A percentile compares a stretch with the other conserved stretches of the same genome.
Conservation (phyloP, 2,797 vertebrate species). For the Phoeniculus purpureus region DNA sequence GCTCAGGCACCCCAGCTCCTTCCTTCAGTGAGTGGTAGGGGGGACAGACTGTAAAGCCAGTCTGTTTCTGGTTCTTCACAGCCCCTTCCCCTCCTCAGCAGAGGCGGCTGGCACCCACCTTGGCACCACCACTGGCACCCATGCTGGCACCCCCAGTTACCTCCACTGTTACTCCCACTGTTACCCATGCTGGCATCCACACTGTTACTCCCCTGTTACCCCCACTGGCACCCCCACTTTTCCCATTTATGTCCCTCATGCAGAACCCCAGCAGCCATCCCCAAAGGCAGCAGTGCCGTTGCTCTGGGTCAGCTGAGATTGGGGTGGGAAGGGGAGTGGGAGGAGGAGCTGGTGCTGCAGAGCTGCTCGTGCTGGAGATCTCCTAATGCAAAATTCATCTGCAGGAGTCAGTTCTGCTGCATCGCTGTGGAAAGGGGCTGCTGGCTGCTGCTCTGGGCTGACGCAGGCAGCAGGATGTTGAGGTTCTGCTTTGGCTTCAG, state of each 20-base stretch:
- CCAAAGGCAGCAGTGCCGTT: accelerated
- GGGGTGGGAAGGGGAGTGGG: not conserved
- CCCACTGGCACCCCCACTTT: not conserved
- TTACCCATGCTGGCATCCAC: not conserved
- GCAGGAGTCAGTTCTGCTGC: not conserved
- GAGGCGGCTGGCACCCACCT: not conserved
- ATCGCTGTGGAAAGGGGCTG: not conserved
- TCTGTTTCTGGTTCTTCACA: accelerated
- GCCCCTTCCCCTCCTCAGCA: not conserved
- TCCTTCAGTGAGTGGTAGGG: not conserved
- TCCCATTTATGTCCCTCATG: not conserved
- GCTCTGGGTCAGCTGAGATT: not conserved
- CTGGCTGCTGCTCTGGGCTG: not conserved
- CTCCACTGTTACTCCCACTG: no score
- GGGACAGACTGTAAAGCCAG: not conserved
- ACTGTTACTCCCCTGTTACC: no score
- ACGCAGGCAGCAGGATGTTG: conserved; percentile 10
- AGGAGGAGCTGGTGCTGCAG: not conserved
- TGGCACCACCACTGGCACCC: not conserved
- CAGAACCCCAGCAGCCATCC: not conserved
- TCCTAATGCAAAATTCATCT: conserved; percentile 45
- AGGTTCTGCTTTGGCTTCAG: conserved; percentile 22
- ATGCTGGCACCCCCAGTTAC: not conserved
- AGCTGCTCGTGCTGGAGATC: accelerated
- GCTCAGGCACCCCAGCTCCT: not conserved